Percentiles rank a stretch among this genome's conserved stretches.
These are phyloP conservation scores for Chrysotoxum bicinctum DNA, from an alignment of 2,888 invertebrate genomes.

Conservation along the genomic window DNA sequence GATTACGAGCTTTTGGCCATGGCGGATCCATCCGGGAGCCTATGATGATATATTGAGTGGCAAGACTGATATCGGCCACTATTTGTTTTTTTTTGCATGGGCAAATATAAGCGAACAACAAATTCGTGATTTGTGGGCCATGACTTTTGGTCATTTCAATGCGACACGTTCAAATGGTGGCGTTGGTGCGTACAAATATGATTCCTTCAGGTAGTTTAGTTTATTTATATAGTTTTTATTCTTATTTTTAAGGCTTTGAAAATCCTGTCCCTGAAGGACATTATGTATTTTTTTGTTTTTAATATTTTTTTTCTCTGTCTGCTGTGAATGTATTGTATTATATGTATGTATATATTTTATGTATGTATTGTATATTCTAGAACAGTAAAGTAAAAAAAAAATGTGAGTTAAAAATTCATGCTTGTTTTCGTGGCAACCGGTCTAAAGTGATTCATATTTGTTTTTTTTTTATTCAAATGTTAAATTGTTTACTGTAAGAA, in stretches of 20 bases:
- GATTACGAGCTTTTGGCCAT: conserved; percentile 79
- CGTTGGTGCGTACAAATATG: conserved; percentile 52
- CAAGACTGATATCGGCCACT: conserved; percentile 75
- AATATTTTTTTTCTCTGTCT: background rate
- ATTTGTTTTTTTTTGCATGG: conserved; percentile 79
- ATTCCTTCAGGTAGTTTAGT: conserved; percentile 61
- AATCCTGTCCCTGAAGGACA: background rate
- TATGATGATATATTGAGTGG: conserved; percentile 76
- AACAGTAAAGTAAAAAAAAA: conserved; percentile 18
- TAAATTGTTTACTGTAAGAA: no score
- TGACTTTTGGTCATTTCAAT: conserved; percentile 71
- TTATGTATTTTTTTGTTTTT: background rate
- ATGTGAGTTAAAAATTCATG: background rate
- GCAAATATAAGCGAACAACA: conserved; percentile 81
- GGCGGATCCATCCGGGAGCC: conserved; percentile 74
- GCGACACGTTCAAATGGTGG: conserved; percentile 47
- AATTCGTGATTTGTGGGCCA: conserved; percentile 82
- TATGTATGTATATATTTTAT: conserved; percentile 26
- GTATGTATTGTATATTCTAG: conserved; percentile 32
- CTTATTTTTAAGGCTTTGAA: background rate
- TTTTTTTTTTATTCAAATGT: background rate
- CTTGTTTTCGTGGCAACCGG: conserved; percentile 1
- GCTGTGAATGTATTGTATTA: conserved; percentile 28
- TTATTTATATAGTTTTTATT: conserved; percentile 20
- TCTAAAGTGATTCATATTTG: background rate